A percentile compares a stretch with the other conserved stretches of the same genome.
Evolutionary conservation across 2,797 vertebrate genomes (phyloP).

Genomic region (Pangasius sanitwongsei): DNA sequence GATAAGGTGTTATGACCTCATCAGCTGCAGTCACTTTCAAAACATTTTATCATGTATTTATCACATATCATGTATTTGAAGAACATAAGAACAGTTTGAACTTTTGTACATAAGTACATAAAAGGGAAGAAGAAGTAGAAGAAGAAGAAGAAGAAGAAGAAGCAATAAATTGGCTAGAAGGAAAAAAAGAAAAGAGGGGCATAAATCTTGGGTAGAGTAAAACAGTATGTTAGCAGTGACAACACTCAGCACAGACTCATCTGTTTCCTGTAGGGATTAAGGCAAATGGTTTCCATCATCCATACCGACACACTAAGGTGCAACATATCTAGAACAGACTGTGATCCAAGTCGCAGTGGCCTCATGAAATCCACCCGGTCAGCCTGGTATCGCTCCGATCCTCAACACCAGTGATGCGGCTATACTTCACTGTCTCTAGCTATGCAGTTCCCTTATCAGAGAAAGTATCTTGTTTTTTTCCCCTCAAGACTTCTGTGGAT

Average conservation of each 20-base stretch:
- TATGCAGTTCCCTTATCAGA: slow-evolving; percentile 50
- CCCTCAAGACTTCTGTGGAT: slow-evolving; percentile 50
- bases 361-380: slow-evolving; percentile 31
- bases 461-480: slow-evolving; percentile 31
- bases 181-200: neutral
- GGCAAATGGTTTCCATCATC: slow-evolving; percentile 65
- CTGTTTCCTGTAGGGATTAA: slow-evolving; percentile 61
- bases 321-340: slow-evolving; percentile 22
- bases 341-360: slow-evolving; percentile 7
- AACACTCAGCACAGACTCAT: slow-evolving; percentile 56
- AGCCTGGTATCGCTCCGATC: slow-evolving; percentile 4
- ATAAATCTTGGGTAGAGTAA: slow-evolving; percentile 11
- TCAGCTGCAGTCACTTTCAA: neutral
- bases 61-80: neutral
- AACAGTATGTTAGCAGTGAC: slow-evolving; percentile 18
- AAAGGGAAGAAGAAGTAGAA: neutral
- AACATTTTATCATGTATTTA: neutral
- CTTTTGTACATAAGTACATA: neutral
- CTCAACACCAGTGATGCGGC: neutral
- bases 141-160: neutral
- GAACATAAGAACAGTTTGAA: neutral
- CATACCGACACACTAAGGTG: slow-evolving; percentile 54
- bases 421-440: neutral
- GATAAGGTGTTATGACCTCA: neutral
- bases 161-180: neutral